phyloP scores from a whole-genome alignment of 2,888 invertebrate genomes.

The Kuschelorhynchus macadamiae region DNA sequence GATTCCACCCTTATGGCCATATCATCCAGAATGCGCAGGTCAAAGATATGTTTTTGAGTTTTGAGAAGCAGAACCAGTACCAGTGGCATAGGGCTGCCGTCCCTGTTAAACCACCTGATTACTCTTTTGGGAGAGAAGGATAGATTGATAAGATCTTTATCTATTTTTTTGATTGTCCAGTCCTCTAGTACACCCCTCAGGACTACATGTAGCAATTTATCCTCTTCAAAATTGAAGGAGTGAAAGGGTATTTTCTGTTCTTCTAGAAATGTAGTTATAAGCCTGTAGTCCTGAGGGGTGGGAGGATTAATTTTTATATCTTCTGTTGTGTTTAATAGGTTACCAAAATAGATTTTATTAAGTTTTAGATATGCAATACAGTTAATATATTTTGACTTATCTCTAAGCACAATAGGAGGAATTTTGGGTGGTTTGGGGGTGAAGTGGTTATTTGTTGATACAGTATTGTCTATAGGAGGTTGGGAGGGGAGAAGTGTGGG shows the following conservation, averaged over 20 bases:
- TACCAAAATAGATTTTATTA: background rate
- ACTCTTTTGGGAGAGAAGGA: background rate
- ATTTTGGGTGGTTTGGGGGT: too few species aligned
- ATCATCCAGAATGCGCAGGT: background rate
- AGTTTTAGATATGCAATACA: too few species aligned
- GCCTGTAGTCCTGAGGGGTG: background rate
- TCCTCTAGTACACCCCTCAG: slow-evolving; percentile 18
- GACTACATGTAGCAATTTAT: too few species aligned
- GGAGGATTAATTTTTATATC: slow-evolving; percentile 7
- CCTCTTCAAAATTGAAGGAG: too few species aligned
- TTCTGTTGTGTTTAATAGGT: slow-evolving; percentile 5
- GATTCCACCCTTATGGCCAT: slow-evolving; percentile 1
- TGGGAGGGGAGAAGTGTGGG: too few species aligned
- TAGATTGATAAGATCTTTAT: slow-evolving; percentile 1
- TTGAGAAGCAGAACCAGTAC: background rate
- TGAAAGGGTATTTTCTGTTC: too few species aligned
- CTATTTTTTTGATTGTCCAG: background rate
- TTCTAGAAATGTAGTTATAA: background rate
- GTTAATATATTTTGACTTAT: too few species aligned
- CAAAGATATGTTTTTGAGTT: slow-evolving; percentile 12
- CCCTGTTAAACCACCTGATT: slow-evolving; percentile 3
- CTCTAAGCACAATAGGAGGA: too few species aligned
- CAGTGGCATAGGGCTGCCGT: background rate
- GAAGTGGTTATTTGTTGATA: background rate
- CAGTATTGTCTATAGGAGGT: too few species aligned